phyloP scores from a whole-genome alignment of 35 echinoderm and acorn worm genomes.

The Ophioderma brevispina region DNA sequence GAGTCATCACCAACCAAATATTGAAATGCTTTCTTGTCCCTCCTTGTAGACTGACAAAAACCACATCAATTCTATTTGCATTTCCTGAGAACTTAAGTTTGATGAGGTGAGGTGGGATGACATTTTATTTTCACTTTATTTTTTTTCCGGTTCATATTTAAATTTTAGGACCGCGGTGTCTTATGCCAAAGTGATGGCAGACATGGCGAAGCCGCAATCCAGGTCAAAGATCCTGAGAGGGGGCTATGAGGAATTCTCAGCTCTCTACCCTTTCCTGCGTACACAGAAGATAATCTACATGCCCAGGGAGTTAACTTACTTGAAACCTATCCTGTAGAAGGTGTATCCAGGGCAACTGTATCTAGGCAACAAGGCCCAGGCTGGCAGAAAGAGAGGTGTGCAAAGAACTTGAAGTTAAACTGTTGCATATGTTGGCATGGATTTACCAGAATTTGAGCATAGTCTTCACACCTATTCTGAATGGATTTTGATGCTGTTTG shows the following conservation, averaged over 20 bases:
- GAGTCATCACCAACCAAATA: too few relatives aligned
- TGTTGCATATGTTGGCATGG: constrained; percentile 20
- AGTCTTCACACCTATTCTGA: too few relatives aligned
- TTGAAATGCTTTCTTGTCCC: too few relatives aligned
- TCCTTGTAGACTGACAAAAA: too few relatives aligned
- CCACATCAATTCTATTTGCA: too few relatives aligned
- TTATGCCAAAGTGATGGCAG: constrained; percentile 88
- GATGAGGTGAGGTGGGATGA: too few relatives aligned
- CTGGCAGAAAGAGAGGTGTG: constrained; percentile 54
- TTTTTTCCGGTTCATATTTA: constrained; percentile 54
- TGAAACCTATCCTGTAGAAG: constrained; percentile 87
- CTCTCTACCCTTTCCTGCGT: constrained; percentile 90
- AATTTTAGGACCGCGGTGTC: constrained; percentile 68
- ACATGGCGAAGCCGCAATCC: constrained; percentile 87
- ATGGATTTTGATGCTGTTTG: too few relatives aligned
- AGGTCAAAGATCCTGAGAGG: constrained; percentile 87
- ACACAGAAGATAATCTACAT: constrained; percentile 99
- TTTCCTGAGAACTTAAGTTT: too few relatives aligned
- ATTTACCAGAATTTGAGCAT: background rate
- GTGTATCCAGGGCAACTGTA: constrained; percentile 89
- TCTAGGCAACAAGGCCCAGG: constrained; percentile 73
- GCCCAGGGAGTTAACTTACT: constrained; percentile 85
- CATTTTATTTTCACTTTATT: background rate
- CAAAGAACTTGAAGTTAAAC: constrained; percentile 93
- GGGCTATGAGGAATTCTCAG: constrained; percentile 97